Base-by-base conservation (phyloP, 2,797 vertebrate genomes). In the Nothura maculosa region DNA sequence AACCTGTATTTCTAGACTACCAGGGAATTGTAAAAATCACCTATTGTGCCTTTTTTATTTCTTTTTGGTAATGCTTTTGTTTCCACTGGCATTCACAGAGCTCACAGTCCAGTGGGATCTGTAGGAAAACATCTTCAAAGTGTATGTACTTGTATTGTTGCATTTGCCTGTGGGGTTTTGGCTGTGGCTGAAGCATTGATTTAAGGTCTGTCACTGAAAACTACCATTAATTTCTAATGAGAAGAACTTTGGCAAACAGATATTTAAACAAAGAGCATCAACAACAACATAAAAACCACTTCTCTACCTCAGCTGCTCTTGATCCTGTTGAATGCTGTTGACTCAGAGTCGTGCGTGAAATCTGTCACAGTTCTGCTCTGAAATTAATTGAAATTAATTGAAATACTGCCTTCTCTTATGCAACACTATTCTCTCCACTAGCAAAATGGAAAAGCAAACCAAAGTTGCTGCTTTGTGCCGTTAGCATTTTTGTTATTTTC, bases 41-140 rank as follows among this genome's bases (percentile, higher is more conserved):
- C 68, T 52, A 40, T 67, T 89, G 34, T 43, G 20, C 34, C 28
- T 48, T 40, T 55, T 40, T 34, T 7, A 12, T 28, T 34, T 22
- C 0, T 28, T 40, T 50, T 18, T 72, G 40, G 40, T 40, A 14
- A 15, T 47, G 43, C 84, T 76, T 94, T 97, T 96, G 62, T 95
- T 76, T 92, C 54, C 81, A n/a, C 15, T 70, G 89, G 73, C 64
- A 61, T 17, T 90, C 72, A n/a, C 78, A 92, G 38, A 43, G 76
- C 72, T 90, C 27, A 1, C 69, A 91, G 76, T 40, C 80, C 81
- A 50, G 43, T 2, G 78, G 54, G 86, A n/a, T 36, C n/a, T 90
- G 81, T 40, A 94, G 75, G 76, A 87, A 95, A 94, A 87, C 5
- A 48, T 72, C 79, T 94, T 89, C 77, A 82, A 89, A 96, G 89